Percentiles rank a stretch among this genome's conserved stretches.
Evolutionary conservation across 2,797 vertebrate species (phyloP).

Genomic region (Acanthis flammea): DNA sequence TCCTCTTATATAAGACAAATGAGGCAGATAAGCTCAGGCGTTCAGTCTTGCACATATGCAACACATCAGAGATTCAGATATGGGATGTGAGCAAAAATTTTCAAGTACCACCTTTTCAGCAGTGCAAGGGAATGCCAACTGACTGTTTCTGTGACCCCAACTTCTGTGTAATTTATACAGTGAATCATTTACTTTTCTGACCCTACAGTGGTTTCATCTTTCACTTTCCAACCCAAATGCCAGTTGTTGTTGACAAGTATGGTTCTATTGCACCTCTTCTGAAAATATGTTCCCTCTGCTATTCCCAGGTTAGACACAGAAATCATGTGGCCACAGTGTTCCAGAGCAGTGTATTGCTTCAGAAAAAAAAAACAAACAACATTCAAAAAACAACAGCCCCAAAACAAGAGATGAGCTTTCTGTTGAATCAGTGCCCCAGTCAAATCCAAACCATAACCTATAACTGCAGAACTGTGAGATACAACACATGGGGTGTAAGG

Average conservation of each 20-base stretch:
- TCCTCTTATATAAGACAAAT: neutral
- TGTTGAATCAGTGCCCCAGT: neutral
- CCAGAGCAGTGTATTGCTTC: neutral
- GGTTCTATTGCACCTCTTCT: neutral
- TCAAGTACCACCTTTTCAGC: neutral
- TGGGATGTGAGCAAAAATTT: neutral
- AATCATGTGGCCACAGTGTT: neutral
- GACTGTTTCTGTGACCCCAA: neutral
- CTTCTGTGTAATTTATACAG: neutral
- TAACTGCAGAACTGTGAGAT: neutral
- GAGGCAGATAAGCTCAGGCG: neutral
- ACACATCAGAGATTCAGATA: neutral
- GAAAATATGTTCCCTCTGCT: neutral
- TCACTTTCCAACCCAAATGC: neutral
- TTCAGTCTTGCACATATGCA: neutral
- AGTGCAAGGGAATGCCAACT: neutral
- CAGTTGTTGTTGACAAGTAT: neutral
- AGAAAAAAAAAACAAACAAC: neutral
- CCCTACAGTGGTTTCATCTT: neutral
- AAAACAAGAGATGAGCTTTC: neutral
- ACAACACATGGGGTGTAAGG: rapidly evolving
- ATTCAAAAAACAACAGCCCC: neutral
- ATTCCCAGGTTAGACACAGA: neutral
- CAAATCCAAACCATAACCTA: neutral
- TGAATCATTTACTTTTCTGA: neutral